Percentiles rank a stretch among this genome's conserved stretches.
Evolutionary conservation across 92 coral and sea anemone genomes (phyloP).

Genomic region (Muricea muricata): DNA sequence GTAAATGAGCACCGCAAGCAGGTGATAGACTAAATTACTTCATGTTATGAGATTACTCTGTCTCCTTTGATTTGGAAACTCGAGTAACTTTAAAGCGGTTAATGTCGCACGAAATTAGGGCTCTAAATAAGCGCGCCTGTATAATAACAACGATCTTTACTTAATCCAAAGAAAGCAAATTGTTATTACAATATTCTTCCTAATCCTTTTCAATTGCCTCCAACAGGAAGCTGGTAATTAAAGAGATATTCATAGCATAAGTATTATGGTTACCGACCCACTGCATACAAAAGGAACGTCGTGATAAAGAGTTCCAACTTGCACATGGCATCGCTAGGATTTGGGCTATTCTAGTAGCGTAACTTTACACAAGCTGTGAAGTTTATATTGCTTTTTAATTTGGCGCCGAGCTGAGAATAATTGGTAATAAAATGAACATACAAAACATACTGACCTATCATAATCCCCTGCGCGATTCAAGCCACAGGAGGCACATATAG

Average conservation of each 20-base stretch:
- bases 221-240: conserved; percentile 42
- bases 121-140: background rate
- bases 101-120: background rate
- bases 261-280: background rate
- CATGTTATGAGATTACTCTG: conserved; percentile 1
- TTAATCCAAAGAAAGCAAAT: conserved; percentile 4
- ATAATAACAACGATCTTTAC: background rate
- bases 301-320: background rate
- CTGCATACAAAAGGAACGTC: background rate
- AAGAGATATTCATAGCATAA: conserved; percentile 35
- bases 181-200: conserved; percentile 39
- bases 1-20: background rate
- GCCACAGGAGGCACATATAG: conserved; percentile 10
- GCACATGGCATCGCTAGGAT: background rate
- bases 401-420: conserved; percentile 21
- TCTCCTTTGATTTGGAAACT: background rate
- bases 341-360: background rate
- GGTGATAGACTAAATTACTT: conserved; percentile 19
- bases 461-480: background rate
- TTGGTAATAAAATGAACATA: background rate
- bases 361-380: background rate
- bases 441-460: conserved; percentile 11
- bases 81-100: background rate
- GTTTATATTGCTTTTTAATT: conserved; percentile 37
- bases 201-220: conserved; percentile 44